Base-by-base conservation (phyloP, 2,113 vertebrate species). In the Melanocharis versteri region DNA sequence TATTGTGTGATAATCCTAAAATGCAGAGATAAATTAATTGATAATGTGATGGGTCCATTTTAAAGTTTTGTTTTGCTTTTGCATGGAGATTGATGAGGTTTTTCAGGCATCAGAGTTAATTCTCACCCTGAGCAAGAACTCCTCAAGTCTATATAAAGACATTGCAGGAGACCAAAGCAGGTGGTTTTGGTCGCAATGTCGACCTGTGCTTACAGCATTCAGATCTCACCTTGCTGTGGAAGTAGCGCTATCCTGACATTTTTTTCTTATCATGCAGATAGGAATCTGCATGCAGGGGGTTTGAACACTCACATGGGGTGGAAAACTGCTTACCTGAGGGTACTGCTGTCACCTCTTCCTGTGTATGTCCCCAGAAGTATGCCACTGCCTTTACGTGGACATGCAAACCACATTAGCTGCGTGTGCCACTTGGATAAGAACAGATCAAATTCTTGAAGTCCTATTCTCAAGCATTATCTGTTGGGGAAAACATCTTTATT, bases 291-390 rank as follows among this genome's bases (percentile, higher is more conserved):
- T 17, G 19, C 14, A 19, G 58, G 35, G 47, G 60, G 18, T 69
- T 84, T 57, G 56, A 86, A 66, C 0, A 2, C 30, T 72, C 0
- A 0, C 8, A 7, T 20, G 19, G 48, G 17, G 22, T 17, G 17
- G 65, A 47, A 92, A 57, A 58, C 10, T 57, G 35, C 27, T 61
- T 70, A 17, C 12, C 7, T 81, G 64, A 61, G 56, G 39, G 8
- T 73, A 28, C 11, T 47, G 56, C 33, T 68, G 26, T 40, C 47
- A 62, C 30, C n/a, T 62, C 26, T 78, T 42, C 20, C 37, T n/a
- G 37, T 42, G 9, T 11, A 2, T 7, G 11, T 54, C 56, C 51
- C 47, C 42, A 50, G 22, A 33, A 48, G 13, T 33, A 5, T 30
- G 16, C 15, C n/a, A 24, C 30, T 48, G 39, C 73, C 44, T 82